Evolutionary conservation across 1,140 invertebrate species (phyloP), one percentile per base, ranked within the genome.

Genomic region (Drosophila yakuba): DNA sequence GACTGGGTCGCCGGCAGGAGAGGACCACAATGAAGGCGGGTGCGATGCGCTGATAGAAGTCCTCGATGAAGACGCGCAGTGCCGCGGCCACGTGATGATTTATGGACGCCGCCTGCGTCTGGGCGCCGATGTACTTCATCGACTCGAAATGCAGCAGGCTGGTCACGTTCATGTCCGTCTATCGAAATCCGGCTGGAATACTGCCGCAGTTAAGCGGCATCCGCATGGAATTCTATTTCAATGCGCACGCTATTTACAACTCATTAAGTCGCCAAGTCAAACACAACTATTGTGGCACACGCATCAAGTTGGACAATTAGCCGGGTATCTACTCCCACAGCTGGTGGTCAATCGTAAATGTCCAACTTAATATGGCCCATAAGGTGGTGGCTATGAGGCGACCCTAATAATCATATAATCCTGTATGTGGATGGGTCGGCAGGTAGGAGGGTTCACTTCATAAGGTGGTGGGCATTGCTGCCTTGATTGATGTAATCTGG

Each of bases 21-120:
- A 83, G 51, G 51, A 82, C 75, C 23, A 83, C 52, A n/a, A 75
- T 71, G 32, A 81, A 83, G 32, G 80, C 73, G 12, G 80, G 80
- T 0, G 80, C 80, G 2, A 78, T 45, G 11, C 71, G 54, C 50
- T 83, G 80, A 52, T 83, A 83, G 47, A 83, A 83, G 23, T 82
- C 74, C 56, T 68, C 80, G 23, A 83, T 75, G n/a, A 78, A 73
- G 5, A 78, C 45, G 0, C 78, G 74, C 50, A 81, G 12, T 0
- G 78, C 68, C 56, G 57, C 71, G 32, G 68, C 80, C 67, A 82
- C 80, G 43, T 82, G 80, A 8, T 66, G 74, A 36, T 82, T 82
- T 6, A 82, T 74, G 38, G 58, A 14, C 47, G 57, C 59, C 43
- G 79, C 48, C 43, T 82, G 78, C 14, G 79, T 81, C 59, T 82